Percentiles rank a stretch among this genome's conserved stretches.
phyloP scores from a whole-genome alignment of 2,797 vertebrate species.

The Ataeniobius toweri region DNA sequence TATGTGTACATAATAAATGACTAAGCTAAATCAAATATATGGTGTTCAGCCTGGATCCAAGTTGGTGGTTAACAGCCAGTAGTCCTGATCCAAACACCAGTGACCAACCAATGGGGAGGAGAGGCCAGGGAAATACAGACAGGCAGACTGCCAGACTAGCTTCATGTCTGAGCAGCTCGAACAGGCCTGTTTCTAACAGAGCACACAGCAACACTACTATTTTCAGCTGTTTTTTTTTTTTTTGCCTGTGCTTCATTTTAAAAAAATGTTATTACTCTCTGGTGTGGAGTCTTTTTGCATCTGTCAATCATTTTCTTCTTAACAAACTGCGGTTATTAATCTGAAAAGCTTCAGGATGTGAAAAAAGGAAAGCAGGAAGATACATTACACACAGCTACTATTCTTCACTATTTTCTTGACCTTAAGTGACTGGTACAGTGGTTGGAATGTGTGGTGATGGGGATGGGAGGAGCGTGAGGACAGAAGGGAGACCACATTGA shows the following conservation, averaged over 20 bases:
- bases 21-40: constrained; percentile 63
- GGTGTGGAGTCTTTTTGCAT: constrained; percentile 3
- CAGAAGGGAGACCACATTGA: constrained; percentile 70
- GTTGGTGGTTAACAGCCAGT: constrained; percentile 65
- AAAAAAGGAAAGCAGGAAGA: constrained; percentile 18
- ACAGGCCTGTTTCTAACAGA: constrained; percentile 43
- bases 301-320: constrained; percentile 24
- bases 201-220: constrained; percentile 25
- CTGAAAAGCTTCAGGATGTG: constrained; percentile 19
- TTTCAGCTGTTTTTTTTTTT: constrained; percentile 21
- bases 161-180: constrained; percentile 57
- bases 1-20: constrained; percentile 61
- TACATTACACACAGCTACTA: constrained; percentile 28
- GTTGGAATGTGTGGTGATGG: constrained; percentile 73
- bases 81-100: constrained; percentile 70
- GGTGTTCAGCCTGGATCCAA: constrained; percentile 43
- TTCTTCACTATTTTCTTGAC: constrained; percentile 64
- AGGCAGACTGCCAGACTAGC: constrained; percentile 66
- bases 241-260: constrained; percentile 3
- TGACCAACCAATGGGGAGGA: constrained; percentile 62
- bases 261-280: constrained; percentile 10
- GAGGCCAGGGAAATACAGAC: constrained; percentile 60
- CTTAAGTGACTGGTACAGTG: constrained; percentile 70
- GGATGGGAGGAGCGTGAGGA: constrained; percentile 64
- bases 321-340: constrained; percentile 20